Base-by-base conservation (phyloP, 2,888 invertebrate species). In the Conistra vaccinii region DNA sequence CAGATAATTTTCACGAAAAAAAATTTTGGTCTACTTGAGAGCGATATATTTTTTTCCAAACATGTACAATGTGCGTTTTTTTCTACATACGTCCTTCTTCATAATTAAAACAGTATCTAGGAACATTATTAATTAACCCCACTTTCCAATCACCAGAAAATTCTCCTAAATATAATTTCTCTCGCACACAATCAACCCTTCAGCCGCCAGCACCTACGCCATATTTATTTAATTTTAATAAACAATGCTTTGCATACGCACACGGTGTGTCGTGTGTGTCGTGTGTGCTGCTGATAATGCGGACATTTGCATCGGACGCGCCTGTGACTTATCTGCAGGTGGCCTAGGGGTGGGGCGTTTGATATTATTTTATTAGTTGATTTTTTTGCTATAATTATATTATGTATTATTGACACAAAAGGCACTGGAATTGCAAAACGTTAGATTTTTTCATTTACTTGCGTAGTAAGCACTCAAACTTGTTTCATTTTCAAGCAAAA, bases 211-310 rank as follows among this genome's bases (percentile, higher is more conserved):
- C n/a, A n/a, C 69, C 84, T 85, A 84, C 85, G 87, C 81, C 81
- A 89, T 94, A 94, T 95, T 95, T 95, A 95, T 95, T 94, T 95
- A 95, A 95, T 95, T 96, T 96, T 94, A 96, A 95, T 95, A 95
- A 94, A 93, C 92, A 92, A 85, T 78, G 81, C 95, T 96, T 95
- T 93, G 93, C 95, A 95, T 95, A 94, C 89, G 88, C 92, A 91
- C 92, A 90, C 92, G 78, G 80, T 85, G 88, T 87, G 88, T 89
- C 90, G 32, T 32, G 93, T 90, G 93, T 94, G 95, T 89, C 39
- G 93, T 90, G 93, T 94, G 95, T 89, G 92, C 84, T 69, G 84
- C 94, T 90, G 96, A 96, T 96, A 96, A 95, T 95, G 90, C 89
- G 76, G 86, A 83, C 90, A 93, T 94, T 94, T 94, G 94, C 95